A percentile compares a stretch with the other conserved stretches of the same genome.
Conservation (phyloP, 2,797 vertebrate species). For the Graptemys geographica region DNA sequence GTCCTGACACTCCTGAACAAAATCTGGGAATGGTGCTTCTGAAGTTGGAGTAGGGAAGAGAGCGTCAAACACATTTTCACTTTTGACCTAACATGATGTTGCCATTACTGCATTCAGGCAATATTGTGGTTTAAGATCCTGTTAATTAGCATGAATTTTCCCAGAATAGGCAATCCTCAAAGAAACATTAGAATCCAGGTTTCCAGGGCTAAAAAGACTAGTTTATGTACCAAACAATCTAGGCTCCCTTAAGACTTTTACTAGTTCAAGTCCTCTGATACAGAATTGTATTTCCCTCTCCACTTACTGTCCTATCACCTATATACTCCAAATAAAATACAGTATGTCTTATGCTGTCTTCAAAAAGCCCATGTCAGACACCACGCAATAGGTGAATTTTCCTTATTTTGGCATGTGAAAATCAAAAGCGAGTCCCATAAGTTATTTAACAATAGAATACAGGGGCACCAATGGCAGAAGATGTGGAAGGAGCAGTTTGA, state of each 20-base stretch:
- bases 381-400: not conserved
- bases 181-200: not conserved
- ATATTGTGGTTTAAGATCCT: not conserved
- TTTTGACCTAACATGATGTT: not conserved
- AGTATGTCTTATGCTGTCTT: not conserved
- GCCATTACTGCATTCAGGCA: not conserved
- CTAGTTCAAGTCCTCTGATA: not conserved
- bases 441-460: not conserved
- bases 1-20: not conserved
- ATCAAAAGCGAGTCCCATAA: not conserved
- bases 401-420: not conserved
- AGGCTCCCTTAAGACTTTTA: not conserved
- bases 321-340: not conserved
- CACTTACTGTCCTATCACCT: not conserved
- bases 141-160: not conserved
- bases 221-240: not conserved
- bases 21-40: not conserved
- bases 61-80: not conserved
- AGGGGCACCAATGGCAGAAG: not conserved
- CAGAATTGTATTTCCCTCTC: not conserved
- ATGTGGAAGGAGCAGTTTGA: no score
- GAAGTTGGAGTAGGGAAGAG: not conserved
- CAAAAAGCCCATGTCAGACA: not conserved
- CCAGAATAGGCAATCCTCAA: not conserved
- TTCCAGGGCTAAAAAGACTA: not conserved